These are phyloP conservation scores for Zele albiditarsus DNA, from an alignment of 2,888 invertebrate genomes.

Conservation along the genomic window DNA sequence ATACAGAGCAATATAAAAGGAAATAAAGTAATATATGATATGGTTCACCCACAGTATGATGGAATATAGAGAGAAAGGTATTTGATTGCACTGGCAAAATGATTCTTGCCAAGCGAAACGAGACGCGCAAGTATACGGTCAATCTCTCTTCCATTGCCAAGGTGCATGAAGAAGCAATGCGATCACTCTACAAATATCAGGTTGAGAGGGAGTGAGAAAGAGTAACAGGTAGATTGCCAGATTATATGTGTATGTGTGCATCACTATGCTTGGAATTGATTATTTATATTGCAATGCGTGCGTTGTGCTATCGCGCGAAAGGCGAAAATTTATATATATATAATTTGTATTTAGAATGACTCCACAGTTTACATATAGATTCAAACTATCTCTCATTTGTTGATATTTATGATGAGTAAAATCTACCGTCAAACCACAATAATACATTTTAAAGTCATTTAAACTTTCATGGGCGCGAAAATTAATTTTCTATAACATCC, in stretches of 20 bases:
- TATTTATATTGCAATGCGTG: constrained; percentile 21
- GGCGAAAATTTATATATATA: neutral
- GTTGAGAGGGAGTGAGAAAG: neutral
- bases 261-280: constrained; percentile 21
- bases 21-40: neutral
- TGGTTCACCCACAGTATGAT: neutral
- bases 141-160: constrained; percentile 32
- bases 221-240: neutral
- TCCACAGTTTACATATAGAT: neutral
- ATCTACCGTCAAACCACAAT: constrained; percentile 1
- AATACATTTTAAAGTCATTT: constrained; percentile 5
- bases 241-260: neutral
- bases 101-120: constrained; percentile 36
- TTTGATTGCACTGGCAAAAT: constrained; percentile 17
- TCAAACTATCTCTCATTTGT: constrained; percentile 4
- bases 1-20: neutral
- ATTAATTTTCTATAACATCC: neutral
- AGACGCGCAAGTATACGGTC: constrained; percentile 22
- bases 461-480: constrained; percentile 3
- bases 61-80: constrained; percentile 29
- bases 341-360: neutral
- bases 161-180: constrained; percentile 19
- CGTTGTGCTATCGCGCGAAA: neutral
- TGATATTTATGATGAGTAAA: neutral
- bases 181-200: neutral